phyloP scores from a whole-genome alignment of 2,113 vertebrate species.

The Oreotrochilus melanogaster region DNA sequence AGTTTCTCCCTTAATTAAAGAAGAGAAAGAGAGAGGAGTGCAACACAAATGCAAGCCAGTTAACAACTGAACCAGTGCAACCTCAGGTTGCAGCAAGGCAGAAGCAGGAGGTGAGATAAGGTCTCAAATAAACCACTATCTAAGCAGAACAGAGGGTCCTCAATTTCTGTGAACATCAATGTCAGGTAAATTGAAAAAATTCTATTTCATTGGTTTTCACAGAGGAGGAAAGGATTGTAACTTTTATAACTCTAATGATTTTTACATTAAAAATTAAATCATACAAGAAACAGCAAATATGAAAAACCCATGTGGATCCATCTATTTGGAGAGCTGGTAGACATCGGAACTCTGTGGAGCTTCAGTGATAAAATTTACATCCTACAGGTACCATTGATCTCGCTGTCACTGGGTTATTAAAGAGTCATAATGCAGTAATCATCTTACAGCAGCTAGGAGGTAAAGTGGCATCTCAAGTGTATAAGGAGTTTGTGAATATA shows the following conservation, averaged over 20 bases:
- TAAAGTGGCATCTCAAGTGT: not conserved
- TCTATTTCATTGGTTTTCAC: not conserved
- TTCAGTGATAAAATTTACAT: not conserved
- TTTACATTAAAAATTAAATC: constrained; percentile 30
- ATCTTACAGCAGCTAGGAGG: not conserved
- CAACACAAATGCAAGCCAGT: not conserved
- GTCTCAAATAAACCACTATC: not conserved
- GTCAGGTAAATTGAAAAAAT: not conserved
- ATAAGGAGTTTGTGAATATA: not conserved
- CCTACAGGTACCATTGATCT: not conserved
- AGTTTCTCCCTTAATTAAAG: not conserved
- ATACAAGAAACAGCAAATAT: not conserved
- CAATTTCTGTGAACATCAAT: not conserved
- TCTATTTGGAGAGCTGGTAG: not conserved
- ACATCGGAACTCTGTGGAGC: fast-evolving
- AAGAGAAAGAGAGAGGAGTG: not conserved
- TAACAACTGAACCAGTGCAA: not conserved
- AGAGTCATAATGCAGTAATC: not conserved
- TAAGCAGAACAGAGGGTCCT: not conserved
- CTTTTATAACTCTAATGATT: not conserved
- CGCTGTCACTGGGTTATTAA: not conserved
- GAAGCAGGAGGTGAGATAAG: not conserved
- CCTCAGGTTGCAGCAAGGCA: not conserved
- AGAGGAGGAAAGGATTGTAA: not conserved
- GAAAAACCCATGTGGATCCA: not conserved